A percentile compares a stretch with the other conserved stretches of the same genome.
phyloP scores from a whole-genome alignment of 1,140 invertebrate genomes.

The Dolichoris vasculosae region DNA sequence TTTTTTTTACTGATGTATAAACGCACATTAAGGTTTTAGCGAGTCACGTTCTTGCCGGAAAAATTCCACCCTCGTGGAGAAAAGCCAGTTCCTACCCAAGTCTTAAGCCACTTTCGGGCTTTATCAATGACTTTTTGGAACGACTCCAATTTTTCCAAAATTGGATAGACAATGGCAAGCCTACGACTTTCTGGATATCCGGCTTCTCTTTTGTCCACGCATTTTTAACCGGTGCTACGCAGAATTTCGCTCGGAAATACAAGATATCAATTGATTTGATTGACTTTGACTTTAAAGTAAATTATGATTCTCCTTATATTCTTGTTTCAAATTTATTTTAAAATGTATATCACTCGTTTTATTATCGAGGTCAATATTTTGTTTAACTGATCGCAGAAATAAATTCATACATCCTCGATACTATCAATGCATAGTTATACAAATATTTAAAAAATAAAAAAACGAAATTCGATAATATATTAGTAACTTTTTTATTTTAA shows the following conservation, averaged over 20 bases:
- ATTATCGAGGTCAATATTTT: no score
- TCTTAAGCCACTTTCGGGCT: slow-evolving; percentile 90
- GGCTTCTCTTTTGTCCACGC: slow-evolving; percentile 97
- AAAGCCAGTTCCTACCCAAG: slow-evolving; percentile 89
- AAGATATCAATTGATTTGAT: slow-evolving; percentile 92
- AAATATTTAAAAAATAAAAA: no score
- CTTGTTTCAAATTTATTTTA: no score
- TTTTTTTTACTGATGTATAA: not conserved
- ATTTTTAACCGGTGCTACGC: slow-evolving; percentile 92
- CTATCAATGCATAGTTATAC: no score
- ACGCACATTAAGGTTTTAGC: slow-evolving; percentile 73
- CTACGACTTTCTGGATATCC: slow-evolving; percentile 91
- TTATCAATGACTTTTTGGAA: slow-evolving; percentile 88
- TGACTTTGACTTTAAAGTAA: slow-evolving; percentile 86
- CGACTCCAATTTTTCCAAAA: slow-evolving; percentile 84
- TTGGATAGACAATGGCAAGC: slow-evolving; percentile 88
- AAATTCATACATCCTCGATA: no score
- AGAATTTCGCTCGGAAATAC: slow-evolving; percentile 92
- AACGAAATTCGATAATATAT: no score
- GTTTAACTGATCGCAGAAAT: no score
- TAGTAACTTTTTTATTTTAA: no score
- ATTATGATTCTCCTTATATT: not conserved
- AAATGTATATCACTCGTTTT: no score
- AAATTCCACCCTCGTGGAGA: slow-evolving; percentile 87
- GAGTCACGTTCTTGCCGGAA: slow-evolving; percentile 81